Evolutionary conservation across 2,797 vertebrate genomes (phyloP), one percentile per base, ranked within the genome.

Genomic region (Geotria australis): DNA sequence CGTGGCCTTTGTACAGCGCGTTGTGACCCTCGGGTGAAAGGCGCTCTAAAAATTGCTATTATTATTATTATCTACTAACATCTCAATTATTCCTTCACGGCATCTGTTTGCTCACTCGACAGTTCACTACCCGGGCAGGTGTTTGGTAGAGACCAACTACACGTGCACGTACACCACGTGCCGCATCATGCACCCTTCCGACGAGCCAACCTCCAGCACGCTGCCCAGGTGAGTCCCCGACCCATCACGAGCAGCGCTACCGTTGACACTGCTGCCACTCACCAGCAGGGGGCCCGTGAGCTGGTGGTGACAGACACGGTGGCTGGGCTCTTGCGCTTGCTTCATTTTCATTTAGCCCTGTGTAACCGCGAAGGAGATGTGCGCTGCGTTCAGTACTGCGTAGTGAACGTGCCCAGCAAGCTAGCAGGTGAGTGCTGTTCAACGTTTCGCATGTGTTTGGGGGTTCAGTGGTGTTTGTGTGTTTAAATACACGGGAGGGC

Each of bases 131-230:
- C 91, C 91, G 63, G 91, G 91, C 66, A 98, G 95, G 74, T 86
- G 84, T 74, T 75, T 88, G 79, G 91, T 84, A 65, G 78, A 85
- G 67, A 93, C 86, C 61, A 91, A 79, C 75, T 94, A 85, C 68
- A 96, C 91, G 58, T 98, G 88, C 68, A 96, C 91, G 69, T 88
- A 83, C 70, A 98, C 88, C 68, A 98, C 85, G 70, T 98, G 91
- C 71, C 81, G 91, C 69, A 98, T 98, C 64, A 74, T 95, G 65
- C 89, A 96, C 69, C 91, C 89, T 13, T 86, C 85, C 2, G 86
- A 98, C 62, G 83, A 96, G 59, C 78, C 91, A 70, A 86, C 85
- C 8, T 72, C 79, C 61, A 78, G 88, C 67, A 89, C 85, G 2
- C 24, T 38, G 24, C 72, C 83, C 67, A 95, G 88, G 89, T 96